Percentiles rank a stretch among this genome's conserved stretches.
Conservation (phyloP, 2,888 invertebrate genomes). For the Pseudococcus viburni region DNA sequence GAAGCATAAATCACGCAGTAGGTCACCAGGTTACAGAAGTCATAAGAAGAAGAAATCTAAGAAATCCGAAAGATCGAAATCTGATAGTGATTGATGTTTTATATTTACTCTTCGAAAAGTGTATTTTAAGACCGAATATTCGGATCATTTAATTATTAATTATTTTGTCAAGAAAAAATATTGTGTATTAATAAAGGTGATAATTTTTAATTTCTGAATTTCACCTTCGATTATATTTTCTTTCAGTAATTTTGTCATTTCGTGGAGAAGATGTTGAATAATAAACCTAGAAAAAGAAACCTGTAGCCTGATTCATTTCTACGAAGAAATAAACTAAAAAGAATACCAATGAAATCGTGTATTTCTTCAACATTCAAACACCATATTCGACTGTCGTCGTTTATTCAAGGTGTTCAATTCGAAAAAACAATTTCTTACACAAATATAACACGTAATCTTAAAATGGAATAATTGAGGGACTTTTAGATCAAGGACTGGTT, state of each 20-base stretch:
- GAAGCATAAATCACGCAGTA: conserved; percentile 70
- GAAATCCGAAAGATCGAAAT: conserved; percentile 69
- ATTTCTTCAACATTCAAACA: not conserved
- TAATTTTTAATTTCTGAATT: not conserved
- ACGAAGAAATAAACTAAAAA: too few species aligned
- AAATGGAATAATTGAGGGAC: not conserved
- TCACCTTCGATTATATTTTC: not conserved
- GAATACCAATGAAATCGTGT: not conserved
- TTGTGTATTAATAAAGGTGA: conserved; percentile 1
- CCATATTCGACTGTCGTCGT: not conserved
- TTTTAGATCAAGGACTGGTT: not conserved
- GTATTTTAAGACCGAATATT: not conserved
- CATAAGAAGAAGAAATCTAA: conserved; percentile 70
- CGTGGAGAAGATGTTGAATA: too few species aligned
- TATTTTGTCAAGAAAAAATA: not conserved
- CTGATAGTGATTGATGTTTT: conserved; percentile 65
- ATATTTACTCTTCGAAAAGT: not conserved
- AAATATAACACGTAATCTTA: too few species aligned
- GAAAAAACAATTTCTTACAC: not conserved
- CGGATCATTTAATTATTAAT: not conserved
- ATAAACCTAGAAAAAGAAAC: too few species aligned
- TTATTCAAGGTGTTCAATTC: not conserved
- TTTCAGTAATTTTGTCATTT: not conserved
- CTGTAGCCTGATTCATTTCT: too few species aligned
- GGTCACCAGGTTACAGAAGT: conserved; percentile 70